Evolutionary conservation across 1,140 invertebrate species (phyloP), one percentile per base, ranked within the genome.

Genomic region (Aphaenogaster floridana): DNA sequence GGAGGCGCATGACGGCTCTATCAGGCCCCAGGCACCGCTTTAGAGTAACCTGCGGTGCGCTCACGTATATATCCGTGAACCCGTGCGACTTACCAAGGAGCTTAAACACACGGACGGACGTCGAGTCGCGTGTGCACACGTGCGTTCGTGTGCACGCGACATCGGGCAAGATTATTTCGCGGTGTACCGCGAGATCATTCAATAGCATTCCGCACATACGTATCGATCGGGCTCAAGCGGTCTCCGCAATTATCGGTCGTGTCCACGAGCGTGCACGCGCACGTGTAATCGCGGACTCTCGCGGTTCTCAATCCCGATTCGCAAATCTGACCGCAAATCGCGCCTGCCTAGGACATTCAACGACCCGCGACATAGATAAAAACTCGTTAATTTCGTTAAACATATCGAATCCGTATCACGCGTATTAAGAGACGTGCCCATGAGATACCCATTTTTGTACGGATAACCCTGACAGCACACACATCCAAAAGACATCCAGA

Each of bases 1-100:
- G 63, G 80, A 92, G 91, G 88, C 88, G 86, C 77, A 92, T 93
- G 92, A 93, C 92, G 91, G 90, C 92, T 93, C 93, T 92, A 93
- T 93, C 93, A 91, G 80, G 72, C 89, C 68, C 59, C 77, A 71
- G 87, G 91, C 88, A 87, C 77, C 86, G 84, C 89, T 86, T 69
- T 92, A 89, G 88, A 88, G 80, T 61, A 90, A 90, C 80, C 86
- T 88, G 84, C 83, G 69, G 66, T 80, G 72, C 86, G 79, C 79
- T 66, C 87, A 77, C 74, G 81, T 72, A 42, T 64, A 48, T 64
- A 88, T 21, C 79, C 86, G 28, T 78, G 74, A 69, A 74, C 61
- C 81, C 39, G 42, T 80, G 71, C 63, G 79, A 64, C 79, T 89
- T 69, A 89, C 66, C 79, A 61, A 48, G 77, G 48, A 86, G 80